Conservation (phyloP, 2,888 invertebrate genomes). For the Byasa hedistus region DNA sequence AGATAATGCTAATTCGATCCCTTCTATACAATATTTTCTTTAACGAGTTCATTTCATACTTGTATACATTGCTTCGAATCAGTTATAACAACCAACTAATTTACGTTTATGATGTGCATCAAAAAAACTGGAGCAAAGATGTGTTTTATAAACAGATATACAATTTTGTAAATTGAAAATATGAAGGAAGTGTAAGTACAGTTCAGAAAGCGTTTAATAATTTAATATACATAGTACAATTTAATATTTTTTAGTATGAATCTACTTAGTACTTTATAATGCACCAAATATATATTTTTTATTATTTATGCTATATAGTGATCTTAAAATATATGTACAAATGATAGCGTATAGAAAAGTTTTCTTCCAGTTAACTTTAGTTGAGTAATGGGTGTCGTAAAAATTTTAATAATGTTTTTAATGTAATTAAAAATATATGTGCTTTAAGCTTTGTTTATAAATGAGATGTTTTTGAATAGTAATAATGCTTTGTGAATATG, state of each 20-base stretch:
- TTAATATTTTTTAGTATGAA: no score
- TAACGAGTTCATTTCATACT: slow-evolving; percentile 16
- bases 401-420: no score
- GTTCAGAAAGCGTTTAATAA: neutral
- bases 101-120: slow-evolving; percentile 11
- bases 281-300: no score
- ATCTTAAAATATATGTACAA: no score
- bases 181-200: neutral
- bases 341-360: no score
- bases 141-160: neutral
- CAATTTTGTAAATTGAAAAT: slow-evolving; percentile 4
- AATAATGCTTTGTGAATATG: slow-evolving; percentile 6
- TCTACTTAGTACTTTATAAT: no score
- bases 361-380: no score
- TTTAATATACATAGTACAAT: no score
- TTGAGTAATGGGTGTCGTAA: no score
- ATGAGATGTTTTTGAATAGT: neutral
- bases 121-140: slow-evolving; percentile 8
- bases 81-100: slow-evolving; percentile 7
- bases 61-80: slow-evolving; percentile 1
- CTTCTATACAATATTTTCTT: slow-evolving; percentile 1
- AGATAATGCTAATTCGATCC: slow-evolving; percentile 1
- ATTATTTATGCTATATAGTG: no score
- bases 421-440: no score
- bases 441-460: neutral